Percentiles rank a stretch among this genome's conserved stretches.
phyloP scores from a whole-genome alignment of 2,797 vertebrate species.

The Coccyzus lansbergi region DNA sequence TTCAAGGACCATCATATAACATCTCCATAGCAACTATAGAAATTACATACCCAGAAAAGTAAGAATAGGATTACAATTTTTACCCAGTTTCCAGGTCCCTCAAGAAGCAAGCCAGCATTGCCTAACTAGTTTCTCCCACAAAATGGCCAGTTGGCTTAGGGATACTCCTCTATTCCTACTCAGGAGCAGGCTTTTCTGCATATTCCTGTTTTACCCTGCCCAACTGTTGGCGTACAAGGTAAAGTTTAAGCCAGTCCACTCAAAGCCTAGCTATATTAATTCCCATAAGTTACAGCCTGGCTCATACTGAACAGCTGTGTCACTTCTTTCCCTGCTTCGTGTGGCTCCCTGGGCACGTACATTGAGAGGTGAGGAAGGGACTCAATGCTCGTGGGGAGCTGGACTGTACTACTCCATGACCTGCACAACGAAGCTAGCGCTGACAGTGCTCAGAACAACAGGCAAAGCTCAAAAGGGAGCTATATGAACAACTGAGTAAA shows the following conservation, averaged over 20 bases:
- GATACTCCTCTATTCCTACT: not conserved
- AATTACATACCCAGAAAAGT: not conserved
- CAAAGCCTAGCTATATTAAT: not conserved
- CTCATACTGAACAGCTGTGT: not conserved
- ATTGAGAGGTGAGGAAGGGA: not conserved
- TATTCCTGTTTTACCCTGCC: not conserved
- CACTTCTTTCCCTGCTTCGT: not conserved
- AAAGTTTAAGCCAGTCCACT: not conserved
- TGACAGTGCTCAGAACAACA: not conserved
- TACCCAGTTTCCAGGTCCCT: not conserved
- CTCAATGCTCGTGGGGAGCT: not conserved
- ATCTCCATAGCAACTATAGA: not conserved
- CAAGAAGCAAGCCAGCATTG: not conserved
- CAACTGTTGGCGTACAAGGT: not conserved
- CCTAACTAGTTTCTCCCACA: not conserved
- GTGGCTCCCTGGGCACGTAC: not conserved
- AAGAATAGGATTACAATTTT: not conserved
- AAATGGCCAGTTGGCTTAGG: rapidly evolving
- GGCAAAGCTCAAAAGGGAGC: not conserved
- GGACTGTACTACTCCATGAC: not conserved
- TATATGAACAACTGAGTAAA: not conserved
- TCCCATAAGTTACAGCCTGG: not conserved
- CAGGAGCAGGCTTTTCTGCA: not conserved
- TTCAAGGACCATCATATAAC: not conserved
- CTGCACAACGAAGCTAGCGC: not conserved